These are phyloP conservation scores for Cheilosia vulpina DNA, from an alignment of 2,888 invertebrate species.

Conservation along the genomic window DNA sequence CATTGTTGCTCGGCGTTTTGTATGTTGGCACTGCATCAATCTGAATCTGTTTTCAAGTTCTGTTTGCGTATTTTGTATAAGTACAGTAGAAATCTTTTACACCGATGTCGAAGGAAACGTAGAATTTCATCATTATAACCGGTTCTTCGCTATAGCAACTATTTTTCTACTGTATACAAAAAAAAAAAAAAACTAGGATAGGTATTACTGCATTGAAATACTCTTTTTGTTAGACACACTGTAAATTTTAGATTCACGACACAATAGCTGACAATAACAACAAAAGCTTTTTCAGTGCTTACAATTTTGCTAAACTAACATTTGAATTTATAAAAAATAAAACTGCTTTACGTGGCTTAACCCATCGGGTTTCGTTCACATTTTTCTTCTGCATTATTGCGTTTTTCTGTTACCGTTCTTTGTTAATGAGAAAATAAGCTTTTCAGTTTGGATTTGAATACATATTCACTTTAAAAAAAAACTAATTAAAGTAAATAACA, in stretches of 20 bases:
- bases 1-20: no score
- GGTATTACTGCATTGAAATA: no score
- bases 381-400: conserved; percentile 44
- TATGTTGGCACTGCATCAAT: no score
- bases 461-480: conserved; percentile 16
- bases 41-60: no score
- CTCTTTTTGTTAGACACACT: conserved; percentile 49
- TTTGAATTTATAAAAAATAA: background rate
- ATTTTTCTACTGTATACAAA: no score
- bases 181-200: no score
- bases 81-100: no score
- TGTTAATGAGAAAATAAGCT: conserved; percentile 8
- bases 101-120: no score
- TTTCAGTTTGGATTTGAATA: conserved; percentile 11
- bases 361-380: conserved; percentile 34
- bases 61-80: no score
- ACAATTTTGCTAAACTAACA: conserved; percentile 40
- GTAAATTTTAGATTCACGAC: conserved; percentile 7
- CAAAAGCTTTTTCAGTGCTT: conserved; percentile 53
- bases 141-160: no score
- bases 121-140: no score
- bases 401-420: conserved; percentile 29
- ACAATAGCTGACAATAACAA: conserved; percentile 23
- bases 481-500: conserved; percentile 8
- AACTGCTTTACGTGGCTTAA: conserved; percentile 39